Conservation (phyloP, 2,797 vertebrate species). For the Salmo trutta region DNA sequence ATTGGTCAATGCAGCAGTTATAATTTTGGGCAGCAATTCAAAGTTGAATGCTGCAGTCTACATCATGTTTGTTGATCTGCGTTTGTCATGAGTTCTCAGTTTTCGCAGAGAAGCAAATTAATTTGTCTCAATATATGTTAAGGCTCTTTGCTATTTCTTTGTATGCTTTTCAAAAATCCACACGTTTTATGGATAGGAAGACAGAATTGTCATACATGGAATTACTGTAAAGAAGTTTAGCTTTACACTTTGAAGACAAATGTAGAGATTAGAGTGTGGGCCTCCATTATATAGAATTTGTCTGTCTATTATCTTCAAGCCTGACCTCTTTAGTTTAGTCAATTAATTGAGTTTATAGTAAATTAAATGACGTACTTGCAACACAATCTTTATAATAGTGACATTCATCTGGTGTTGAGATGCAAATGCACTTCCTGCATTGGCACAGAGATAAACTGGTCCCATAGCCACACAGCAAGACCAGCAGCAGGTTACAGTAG, state of each 20-base stretch:
- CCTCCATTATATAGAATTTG: background rate
- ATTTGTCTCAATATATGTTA: background rate
- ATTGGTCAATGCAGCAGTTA: background rate
- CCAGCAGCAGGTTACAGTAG: background rate
- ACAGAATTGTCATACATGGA: background rate
- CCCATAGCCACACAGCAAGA: background rate
- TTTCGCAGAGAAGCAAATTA: background rate
- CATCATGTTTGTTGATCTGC: background rate
- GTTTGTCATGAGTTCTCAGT: background rate
- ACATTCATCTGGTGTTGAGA: conserved; percentile 26
- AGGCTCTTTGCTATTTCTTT: background rate
- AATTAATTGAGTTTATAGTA: background rate
- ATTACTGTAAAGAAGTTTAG: background rate
- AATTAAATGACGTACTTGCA: background rate
- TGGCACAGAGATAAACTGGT: conserved; percentile 6
- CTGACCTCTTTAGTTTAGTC: background rate
- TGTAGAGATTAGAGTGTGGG: background rate
- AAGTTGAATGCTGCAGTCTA: background rate
- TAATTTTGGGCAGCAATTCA: background rate
- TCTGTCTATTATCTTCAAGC: background rate
- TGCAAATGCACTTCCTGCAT: conserved; percentile 29
- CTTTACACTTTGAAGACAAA: background rate
- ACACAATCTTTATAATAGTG: background rate
- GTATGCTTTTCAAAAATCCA: background rate
- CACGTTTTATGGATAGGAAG: background rate